phyloP scores from a whole-genome alignment of 2,797 vertebrate genomes.

The Hylomyscus alleni region DNA sequence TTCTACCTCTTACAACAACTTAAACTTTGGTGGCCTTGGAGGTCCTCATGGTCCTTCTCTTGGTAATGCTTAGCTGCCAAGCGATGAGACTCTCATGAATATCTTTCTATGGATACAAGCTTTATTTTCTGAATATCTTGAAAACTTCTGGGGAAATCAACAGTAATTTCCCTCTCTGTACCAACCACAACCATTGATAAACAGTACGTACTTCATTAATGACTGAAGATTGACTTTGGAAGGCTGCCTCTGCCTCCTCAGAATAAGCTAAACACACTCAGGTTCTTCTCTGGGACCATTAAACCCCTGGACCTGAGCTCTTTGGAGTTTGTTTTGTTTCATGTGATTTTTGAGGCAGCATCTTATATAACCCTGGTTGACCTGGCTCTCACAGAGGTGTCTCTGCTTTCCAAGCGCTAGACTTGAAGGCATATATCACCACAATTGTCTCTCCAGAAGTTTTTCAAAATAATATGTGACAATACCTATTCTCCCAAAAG shows the following conservation, averaged over 20 bases:
- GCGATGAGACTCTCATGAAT: not conserved
- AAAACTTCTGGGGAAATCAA: not conserved
- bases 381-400: not conserved
- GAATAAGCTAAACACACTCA: not conserved
- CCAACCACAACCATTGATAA: not conserved
- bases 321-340: not conserved
- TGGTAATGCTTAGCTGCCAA: not conserved
- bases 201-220: not conserved
- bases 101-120: not conserved
- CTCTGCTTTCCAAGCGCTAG: not conserved
- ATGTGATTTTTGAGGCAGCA: not conserved
- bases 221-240: not conserved
- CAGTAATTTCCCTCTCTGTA: not conserved
- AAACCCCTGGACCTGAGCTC: not conserved
- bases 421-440: not conserved
- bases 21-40: not conserved
- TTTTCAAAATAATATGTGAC: not conserved
- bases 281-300: not conserved
- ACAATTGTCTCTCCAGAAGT: not conserved
- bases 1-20: too few species aligned
- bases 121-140: conserved; percentile 13
- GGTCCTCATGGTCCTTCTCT: not conserved
- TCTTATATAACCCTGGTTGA: not conserved
- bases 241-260: not conserved
- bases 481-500: not conserved